phyloP scores from a whole-genome alignment of 2,888 invertebrate genomes.

The Andrena praecox region DNA sequence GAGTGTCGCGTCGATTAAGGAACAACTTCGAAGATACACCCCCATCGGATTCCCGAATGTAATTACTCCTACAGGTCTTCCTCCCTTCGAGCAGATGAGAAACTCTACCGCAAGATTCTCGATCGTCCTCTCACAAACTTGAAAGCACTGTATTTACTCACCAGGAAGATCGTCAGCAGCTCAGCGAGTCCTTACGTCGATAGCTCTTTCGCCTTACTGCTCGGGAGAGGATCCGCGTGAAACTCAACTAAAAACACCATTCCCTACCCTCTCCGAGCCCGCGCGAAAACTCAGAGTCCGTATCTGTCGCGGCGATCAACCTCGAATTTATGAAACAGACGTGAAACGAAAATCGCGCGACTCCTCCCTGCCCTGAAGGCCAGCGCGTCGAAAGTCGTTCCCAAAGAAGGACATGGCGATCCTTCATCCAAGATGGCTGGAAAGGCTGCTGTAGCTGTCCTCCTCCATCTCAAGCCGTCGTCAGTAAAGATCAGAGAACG shows the following conservation, averaged over 20 bases:
- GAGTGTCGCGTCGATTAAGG: no score
- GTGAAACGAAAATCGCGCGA: not conserved
- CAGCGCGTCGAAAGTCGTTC: slow-evolving; percentile 23
- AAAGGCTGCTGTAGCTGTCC: slow-evolving; percentile 70
- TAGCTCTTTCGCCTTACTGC: not conserved
- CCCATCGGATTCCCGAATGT: no score
- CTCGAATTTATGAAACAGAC: not conserved
- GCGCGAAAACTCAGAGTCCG: not conserved
- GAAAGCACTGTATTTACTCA: slow-evolving; percentile 19
- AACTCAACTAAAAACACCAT: not conserved
- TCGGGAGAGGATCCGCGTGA: slow-evolving; percentile 16
- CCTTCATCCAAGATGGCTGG: slow-evolving; percentile 74
- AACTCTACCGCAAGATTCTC: no score
- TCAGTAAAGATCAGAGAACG: slow-evolving; percentile 85
- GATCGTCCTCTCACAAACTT: no score
- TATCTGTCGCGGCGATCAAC: not conserved
- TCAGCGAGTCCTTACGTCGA: not conserved
- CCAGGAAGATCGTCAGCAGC: slow-evolving; percentile 22
- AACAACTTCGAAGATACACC: no score
- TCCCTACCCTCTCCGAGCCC: not conserved
- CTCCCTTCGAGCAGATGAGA: no score
- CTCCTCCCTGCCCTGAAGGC: slow-evolving; percentile 9
- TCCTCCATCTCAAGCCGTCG: slow-evolving; percentile 78
- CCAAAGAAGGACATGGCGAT: slow-evolving; percentile 27
- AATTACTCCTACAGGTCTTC: no score